phyloP scores from a whole-genome alignment of 2,113 vertebrate genomes.

The Hymenochirus boettgeri region DNA sequence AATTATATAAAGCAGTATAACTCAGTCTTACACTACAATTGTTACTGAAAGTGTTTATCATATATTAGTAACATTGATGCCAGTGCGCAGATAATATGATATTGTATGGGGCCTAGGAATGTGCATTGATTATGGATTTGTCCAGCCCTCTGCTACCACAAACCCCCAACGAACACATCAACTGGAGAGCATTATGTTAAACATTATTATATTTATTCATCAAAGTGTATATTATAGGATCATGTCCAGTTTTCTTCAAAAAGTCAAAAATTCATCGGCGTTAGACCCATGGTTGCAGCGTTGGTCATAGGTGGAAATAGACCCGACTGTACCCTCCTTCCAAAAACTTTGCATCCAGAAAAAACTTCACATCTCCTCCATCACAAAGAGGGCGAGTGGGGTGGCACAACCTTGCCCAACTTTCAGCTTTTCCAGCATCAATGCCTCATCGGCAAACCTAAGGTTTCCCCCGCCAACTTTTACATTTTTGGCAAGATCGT shows the following conservation, averaged over 20 bases:
- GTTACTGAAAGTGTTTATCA: too few species aligned
- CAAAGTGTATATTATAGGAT: slow-evolving; percentile 67
- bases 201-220: slow-evolving; percentile 49
- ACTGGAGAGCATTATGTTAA: too few species aligned
- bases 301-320: slow-evolving; percentile 94
- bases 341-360: slow-evolving; percentile 78
- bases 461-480: slow-evolving; percentile 80
- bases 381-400: slow-evolving; percentile 82
- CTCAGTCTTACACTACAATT: too few species aligned
- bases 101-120: too few species aligned
- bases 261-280: slow-evolving; percentile 79
- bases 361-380: slow-evolving; percentile 64
- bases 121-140: too few species aligned
- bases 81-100: too few species aligned
- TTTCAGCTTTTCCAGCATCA: slow-evolving; percentile 80
- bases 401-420: slow-evolving; percentile 83
- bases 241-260: slow-evolving; percentile 79
- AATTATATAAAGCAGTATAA: too few species aligned
- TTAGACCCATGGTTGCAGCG: slow-evolving; percentile 78
- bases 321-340: slow-evolving; percentile 74
- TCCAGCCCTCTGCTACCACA: too few species aligned
- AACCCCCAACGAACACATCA: too few species aligned
- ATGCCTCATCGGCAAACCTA: slow-evolving; percentile 77
- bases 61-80: too few species aligned
- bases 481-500: slow-evolving; percentile 79